Percentiles rank a stretch among this genome's conserved stretches.
These are phyloP conservation scores for Eonycteris spelaea DNA, from an alignment of 2,113 vertebrate species.

Conservation along the genomic window DNA sequence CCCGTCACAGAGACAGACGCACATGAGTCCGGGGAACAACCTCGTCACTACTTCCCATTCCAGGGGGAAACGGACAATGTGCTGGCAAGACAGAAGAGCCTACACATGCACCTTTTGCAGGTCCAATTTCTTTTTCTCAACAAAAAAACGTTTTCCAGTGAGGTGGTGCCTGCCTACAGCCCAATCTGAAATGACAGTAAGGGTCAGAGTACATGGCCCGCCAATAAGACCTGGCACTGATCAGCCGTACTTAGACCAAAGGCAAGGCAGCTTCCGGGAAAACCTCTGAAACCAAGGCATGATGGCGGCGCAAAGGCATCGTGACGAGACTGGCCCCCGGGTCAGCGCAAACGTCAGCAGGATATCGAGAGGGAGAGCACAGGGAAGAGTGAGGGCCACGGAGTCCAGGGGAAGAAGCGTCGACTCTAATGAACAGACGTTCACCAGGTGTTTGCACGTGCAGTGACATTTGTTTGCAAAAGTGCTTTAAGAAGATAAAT, in stretches of 20 bases:
- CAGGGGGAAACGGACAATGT: background rate
- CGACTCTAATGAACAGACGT: background rate
- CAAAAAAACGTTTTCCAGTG: background rate
- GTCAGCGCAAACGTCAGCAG: background rate
- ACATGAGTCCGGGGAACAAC: background rate
- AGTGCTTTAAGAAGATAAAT: background rate
- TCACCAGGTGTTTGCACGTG: background rate
- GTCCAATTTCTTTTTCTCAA: background rate
- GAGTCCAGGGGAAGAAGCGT: background rate
- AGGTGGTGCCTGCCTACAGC: background rate
- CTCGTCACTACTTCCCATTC: background rate
- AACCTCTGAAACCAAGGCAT: background rate
- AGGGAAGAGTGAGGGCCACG: background rate
- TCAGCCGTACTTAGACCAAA: background rate
- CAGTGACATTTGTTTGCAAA: constrained; percentile 20
- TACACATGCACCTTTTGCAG: background rate
- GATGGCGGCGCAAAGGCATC: background rate
- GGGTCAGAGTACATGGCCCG: background rate
- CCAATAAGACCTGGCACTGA: background rate
- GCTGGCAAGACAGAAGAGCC: background rate
- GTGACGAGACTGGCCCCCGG: background rate
- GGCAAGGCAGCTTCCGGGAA: background rate
- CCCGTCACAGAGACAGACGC: background rate
- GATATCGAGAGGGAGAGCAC: background rate
- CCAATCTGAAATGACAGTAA: background rate